phyloP scores from a whole-genome alignment of 2,113 vertebrate species.

The Murina feae region DNA sequence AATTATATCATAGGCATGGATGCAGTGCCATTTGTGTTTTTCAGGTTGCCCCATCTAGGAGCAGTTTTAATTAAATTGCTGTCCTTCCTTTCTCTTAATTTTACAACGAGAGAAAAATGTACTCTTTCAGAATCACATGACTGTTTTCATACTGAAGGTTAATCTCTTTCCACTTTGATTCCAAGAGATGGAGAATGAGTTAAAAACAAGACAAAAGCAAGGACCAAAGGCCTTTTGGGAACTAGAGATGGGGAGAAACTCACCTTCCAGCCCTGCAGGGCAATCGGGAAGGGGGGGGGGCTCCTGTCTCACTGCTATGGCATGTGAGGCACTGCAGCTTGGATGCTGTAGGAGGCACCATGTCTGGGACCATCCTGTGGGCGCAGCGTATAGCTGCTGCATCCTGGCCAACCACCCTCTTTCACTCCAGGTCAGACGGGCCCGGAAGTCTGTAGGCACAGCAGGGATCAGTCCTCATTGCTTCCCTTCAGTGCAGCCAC shows the following conservation, averaged over 20 bases:
- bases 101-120: background rate
- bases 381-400: background rate
- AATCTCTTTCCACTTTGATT: background rate
- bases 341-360: fast-evolving
- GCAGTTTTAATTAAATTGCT: background rate
- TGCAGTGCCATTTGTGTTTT: background rate
- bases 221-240: background rate
- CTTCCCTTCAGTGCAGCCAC: fast-evolving
- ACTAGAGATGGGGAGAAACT: background rate
- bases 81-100: background rate
- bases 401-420: background rate
- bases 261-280: background rate
- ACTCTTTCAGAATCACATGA: background rate
- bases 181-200: background rate
- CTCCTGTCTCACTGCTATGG: background rate
- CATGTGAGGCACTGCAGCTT: background rate
- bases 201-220: background rate
- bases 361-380: fast-evolving
- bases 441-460: background rate
- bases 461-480: background rate
- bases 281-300: fast-evolving
- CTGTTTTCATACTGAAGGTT: background rate
- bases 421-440: background rate
- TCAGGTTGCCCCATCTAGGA: background rate
- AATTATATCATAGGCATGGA: background rate